These are phyloP conservation scores for Engraulis encrasicolus DNA, from an alignment of 2,113 vertebrate species.

Conservation along the genomic window DNA sequence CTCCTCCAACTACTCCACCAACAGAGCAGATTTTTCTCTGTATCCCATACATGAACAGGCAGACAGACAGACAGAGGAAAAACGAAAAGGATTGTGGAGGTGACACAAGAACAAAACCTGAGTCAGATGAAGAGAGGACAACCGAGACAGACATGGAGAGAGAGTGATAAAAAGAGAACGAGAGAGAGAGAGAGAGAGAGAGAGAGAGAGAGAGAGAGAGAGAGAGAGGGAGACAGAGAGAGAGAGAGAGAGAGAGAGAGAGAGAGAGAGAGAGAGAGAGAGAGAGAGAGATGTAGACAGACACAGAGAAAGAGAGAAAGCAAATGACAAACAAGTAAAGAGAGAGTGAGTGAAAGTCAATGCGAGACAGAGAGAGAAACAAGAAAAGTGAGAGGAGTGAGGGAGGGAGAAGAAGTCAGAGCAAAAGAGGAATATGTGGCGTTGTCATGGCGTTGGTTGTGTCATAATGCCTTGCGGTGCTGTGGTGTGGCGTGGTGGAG, in stretches of 20 bases:
- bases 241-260: not conserved
- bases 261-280: not conserved
- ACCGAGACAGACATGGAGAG: not conserved
- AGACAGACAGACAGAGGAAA: too few relatives aligned
- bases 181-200: not conserved
- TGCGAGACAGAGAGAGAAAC: not conserved
- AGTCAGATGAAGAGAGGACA: not conserved
- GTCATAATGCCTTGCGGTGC: slow-evolving; percentile 41
- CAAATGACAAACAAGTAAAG: not conserved
- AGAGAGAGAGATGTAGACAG: not conserved
- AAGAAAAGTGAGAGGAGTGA: too few relatives aligned
- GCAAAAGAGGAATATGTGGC: not conserved
- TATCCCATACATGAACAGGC: too few relatives aligned
- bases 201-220: not conserved
- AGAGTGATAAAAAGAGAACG: too few relatives aligned
- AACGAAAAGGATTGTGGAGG: too few relatives aligned
- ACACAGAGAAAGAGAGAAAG: not conserved
- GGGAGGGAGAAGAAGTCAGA: too few relatives aligned
- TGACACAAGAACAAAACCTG: too few relatives aligned
- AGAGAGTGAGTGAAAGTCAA: not conserved
- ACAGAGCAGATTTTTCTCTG: not conserved
- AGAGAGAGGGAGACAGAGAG: not conserved
- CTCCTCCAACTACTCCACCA: not conserved
- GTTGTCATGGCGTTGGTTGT: slow-evolving; percentile 22
- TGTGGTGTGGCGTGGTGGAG: slow-evolving; percentile 27